phyloP scores from a whole-genome alignment of 2,797 vertebrate genomes.

The Monodelphis domestica region DNA sequence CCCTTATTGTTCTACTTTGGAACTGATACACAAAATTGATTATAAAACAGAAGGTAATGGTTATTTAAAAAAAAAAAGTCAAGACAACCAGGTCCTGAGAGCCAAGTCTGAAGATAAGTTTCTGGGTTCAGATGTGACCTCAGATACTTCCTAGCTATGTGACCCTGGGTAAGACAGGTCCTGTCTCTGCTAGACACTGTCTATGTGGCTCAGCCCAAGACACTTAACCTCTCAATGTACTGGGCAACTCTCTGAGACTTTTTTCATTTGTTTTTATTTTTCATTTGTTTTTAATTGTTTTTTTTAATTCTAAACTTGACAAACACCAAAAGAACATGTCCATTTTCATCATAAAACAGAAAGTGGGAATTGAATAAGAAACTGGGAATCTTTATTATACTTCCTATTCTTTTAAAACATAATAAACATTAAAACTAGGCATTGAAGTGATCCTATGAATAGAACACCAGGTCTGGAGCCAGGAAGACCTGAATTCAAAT shows the following conservation, averaged over 20 bases:
- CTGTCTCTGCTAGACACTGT: background rate
- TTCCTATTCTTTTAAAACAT: background rate
- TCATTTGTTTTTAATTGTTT: too few relatives aligned
- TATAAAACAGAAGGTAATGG: too few relatives aligned
- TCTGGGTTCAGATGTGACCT: too few relatives aligned
- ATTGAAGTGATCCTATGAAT: background rate
- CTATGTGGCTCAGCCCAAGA: background rate
- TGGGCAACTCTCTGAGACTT: background rate
- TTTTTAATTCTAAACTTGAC: background rate
- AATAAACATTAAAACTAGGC: background rate
- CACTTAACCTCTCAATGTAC: background rate
- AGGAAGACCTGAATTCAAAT: too few relatives aligned
- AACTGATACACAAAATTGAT: too few relatives aligned
- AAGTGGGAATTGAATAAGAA: background rate
- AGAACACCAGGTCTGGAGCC: background rate
- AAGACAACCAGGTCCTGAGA: background rate
- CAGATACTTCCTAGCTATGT: too few relatives aligned
- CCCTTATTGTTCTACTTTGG: too few relatives aligned
- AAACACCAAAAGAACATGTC: background rate
- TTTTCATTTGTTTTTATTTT: too few relatives aligned
- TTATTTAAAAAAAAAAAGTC: too few relatives aligned
- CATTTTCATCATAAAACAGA: background rate
- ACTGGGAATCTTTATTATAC: background rate
- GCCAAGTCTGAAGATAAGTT: too few relatives aligned
- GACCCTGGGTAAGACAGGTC: too few relatives aligned